These are phyloP conservation scores for Xanthia icteritia DNA, from an alignment of 2,888 invertebrate genomes.

Conservation along the genomic window DNA sequence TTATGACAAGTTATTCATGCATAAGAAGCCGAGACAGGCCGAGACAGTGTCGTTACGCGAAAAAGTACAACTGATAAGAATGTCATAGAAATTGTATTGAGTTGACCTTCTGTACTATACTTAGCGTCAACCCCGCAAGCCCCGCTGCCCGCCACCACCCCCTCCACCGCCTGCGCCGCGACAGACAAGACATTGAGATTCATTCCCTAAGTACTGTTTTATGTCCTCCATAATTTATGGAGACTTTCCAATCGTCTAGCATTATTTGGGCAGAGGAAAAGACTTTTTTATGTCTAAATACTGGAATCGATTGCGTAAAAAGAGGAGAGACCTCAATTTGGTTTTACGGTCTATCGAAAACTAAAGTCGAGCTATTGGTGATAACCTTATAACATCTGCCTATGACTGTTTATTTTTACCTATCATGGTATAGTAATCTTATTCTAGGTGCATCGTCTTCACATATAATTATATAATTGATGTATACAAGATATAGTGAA, in stretches of 20 bases:
- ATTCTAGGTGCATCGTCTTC: too few relatives aligned
- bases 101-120: constrained; percentile 28
- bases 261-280: constrained; percentile 31
- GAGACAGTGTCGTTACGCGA: neutral
- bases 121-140: neutral
- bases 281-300: constrained; percentile 31
- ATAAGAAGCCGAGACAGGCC: neutral
- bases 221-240: constrained; percentile 57
- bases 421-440: too few relatives aligned
- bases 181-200: constrained; percentile 57
- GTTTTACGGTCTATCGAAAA: neutral
- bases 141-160: neutral
- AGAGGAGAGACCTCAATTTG: neutral
- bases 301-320: neutral
- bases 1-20: neutral
- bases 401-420: too few relatives aligned
- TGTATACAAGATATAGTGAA: too few relatives aligned
- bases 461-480: too few relatives aligned
- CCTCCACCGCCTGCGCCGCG: constrained; percentile 23
- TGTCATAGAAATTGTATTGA: constrained; percentile 4
- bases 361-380: neutral
- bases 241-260: constrained; percentile 38
- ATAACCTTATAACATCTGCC: neutral
- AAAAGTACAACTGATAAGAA: neutral
- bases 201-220: constrained; percentile 58